phyloP scores from a whole-genome alignment of 2,888 invertebrate species.

The Volucella bombylans region DNA sequence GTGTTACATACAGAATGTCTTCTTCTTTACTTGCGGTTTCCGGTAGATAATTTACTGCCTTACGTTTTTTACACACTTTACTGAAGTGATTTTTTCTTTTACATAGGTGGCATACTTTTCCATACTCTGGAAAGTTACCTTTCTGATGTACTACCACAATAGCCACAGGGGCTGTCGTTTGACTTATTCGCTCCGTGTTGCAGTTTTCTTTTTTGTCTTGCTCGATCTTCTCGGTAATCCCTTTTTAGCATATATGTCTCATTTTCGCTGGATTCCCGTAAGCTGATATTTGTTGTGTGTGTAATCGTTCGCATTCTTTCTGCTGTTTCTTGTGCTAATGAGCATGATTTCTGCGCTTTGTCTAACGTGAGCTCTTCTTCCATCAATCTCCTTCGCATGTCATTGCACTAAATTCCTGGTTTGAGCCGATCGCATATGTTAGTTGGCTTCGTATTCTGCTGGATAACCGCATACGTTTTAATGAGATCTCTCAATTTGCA shows the following conservation, averaged over 20 bases:
- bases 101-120: slow-evolving; percentile 9
- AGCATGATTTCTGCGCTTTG: slow-evolving; percentile 14
- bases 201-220: slow-evolving; percentile 8
- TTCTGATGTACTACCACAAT: slow-evolving; percentile 20
- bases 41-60: slow-evolving; percentile 6
- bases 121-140: slow-evolving; percentile 21
- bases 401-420: slow-evolving; percentile 32
- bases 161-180: slow-evolving; percentile 21
- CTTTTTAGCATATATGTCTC: no score
- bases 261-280: not conserved
- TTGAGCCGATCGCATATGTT: slow-evolving; percentile 25
- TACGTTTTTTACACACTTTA: slow-evolving; percentile 19
- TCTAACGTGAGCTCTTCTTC: slow-evolving; percentile 19
- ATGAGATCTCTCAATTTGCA: slow-evolving; percentile 35
- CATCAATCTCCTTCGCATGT: slow-evolving; percentile 9
- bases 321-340: slow-evolving; percentile 19
- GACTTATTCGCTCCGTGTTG: not conserved
- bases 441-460: slow-evolving; percentile 14
- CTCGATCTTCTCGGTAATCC: not conserved
- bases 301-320: slow-evolving; percentile 26
- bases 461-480: slow-evolving; percentile 27
- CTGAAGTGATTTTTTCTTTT: slow-evolving; percentile 30
- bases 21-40: not conserved
- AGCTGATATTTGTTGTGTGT: not conserved
- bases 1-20: slow-evolving; percentile 9